These are phyloP conservation scores for Phylloscopus trochilus DNA, from an alignment of 2,113 vertebrate genomes.

Conservation along the genomic window DNA sequence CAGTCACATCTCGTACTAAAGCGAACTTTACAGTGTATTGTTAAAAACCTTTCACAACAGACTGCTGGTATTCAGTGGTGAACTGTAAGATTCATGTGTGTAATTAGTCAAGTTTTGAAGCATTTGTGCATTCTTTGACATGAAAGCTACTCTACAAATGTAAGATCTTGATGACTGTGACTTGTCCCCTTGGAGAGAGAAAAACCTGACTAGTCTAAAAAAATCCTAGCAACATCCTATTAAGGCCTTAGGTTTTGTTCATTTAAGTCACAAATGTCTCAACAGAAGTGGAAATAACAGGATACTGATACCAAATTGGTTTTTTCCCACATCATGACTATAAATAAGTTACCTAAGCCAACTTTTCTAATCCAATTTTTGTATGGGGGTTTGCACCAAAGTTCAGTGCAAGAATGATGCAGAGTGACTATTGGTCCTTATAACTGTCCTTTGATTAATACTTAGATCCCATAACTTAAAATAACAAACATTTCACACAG, in stretches of 20 bases:
- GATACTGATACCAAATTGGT: conserved; percentile 6
- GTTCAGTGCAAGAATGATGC: conserved; percentile 16
- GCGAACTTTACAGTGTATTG: not conserved
- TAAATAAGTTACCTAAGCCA: conserved; percentile 49
- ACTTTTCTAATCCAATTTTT: conserved; percentile 55
- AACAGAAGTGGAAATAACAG: conserved; percentile 54
- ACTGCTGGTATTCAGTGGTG: not conserved
- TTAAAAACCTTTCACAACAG: not conserved
- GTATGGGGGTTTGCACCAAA: conserved; percentile 17
- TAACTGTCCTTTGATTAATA: conserved; percentile 16
- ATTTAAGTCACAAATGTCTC: conserved; percentile 55
- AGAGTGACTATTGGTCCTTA: conserved; percentile 24
- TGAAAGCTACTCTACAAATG: not conserved
- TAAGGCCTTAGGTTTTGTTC: conserved; percentile 37
- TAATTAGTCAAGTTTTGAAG: conserved; percentile 12
- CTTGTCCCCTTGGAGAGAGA: not conserved
- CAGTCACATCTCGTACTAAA: conserved; percentile 1
- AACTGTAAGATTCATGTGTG: not conserved
- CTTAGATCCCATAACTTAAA: conserved; percentile 16
- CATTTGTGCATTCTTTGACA: not conserved
- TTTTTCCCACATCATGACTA: conserved; percentile 45
- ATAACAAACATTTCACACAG: not conserved
- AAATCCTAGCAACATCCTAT: not conserved
- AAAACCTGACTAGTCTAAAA: not conserved
- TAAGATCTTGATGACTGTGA: not conserved